phyloP scores from a whole-genome alignment of 2,888 invertebrate genomes.

The Morinoia aosen region DNA sequence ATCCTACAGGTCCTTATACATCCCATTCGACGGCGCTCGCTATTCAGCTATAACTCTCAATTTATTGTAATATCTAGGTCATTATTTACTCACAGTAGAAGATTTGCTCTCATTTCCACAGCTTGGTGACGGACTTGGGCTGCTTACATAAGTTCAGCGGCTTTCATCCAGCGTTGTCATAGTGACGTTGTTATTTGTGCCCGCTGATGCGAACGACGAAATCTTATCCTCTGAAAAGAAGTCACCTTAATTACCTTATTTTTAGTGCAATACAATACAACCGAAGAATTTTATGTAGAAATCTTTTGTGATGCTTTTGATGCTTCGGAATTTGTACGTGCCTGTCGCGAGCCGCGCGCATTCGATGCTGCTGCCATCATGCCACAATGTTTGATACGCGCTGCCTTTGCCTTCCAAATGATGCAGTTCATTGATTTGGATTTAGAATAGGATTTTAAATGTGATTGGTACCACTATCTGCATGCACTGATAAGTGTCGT shows the following conservation, averaged over 20 bases:
- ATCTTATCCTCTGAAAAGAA: not conserved
- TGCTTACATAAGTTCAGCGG: not conserved
- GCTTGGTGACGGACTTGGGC: not conserved
- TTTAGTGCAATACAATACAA: not conserved
- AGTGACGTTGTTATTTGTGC: not conserved
- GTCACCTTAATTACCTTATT: not conserved
- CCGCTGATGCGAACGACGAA: not conserved
- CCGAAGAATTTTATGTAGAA: too few relatives aligned
- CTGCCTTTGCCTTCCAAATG: too few relatives aligned
- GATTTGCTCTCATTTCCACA: not conserved
- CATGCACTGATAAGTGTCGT: too few relatives aligned
- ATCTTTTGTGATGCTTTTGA: too few relatives aligned
- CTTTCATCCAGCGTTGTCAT: not conserved
- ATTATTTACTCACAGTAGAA: not conserved
- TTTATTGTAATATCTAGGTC: not conserved
- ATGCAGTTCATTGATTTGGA: too few relatives aligned
- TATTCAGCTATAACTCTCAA: not conserved
- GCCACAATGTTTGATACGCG: too few relatives aligned
- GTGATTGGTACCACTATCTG: too few relatives aligned
- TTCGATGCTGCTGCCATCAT: too few relatives aligned
- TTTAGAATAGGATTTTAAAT: too few relatives aligned
- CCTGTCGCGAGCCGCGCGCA: too few relatives aligned
- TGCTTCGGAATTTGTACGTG: too few relatives aligned
- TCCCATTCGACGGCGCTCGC: not conserved
- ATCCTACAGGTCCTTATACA: too few relatives aligned